These are phyloP conservation scores for Mola mola DNA, from an alignment of 2,113 vertebrate species.

Conservation along the genomic window DNA sequence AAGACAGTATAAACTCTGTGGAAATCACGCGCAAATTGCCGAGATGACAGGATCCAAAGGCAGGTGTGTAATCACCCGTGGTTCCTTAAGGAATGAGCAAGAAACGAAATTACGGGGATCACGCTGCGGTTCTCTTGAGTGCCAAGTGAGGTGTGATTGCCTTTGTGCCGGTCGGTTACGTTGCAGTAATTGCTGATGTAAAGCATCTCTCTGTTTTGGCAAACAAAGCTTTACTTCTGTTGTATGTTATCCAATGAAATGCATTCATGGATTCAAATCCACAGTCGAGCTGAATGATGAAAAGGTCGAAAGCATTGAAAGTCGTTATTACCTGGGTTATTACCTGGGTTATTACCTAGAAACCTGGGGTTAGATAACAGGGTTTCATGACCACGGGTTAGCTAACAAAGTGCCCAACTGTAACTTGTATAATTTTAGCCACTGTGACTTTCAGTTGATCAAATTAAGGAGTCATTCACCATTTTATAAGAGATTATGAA, in stretches of 20 bases:
- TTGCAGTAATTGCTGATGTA: conserved; percentile 60
- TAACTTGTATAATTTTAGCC: background rate
- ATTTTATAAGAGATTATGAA: background rate
- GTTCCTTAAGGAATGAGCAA: conserved; percentile 50
- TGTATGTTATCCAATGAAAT: background rate
- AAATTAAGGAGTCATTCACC: background rate
- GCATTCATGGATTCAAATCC: background rate
- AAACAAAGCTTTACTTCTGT: conserved; percentile 28
- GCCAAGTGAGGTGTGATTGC: conserved; percentile 57
- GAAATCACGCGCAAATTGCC: conserved; percentile 34
- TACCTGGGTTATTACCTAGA: background rate
- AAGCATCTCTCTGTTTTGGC: conserved; percentile 46
- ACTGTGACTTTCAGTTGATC: background rate
- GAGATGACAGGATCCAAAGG: conserved; percentile 28
- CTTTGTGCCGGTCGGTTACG: conserved; percentile 46
- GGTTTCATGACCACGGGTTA: too few species aligned
- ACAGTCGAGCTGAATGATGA: too few species aligned
- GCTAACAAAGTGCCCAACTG: background rate
- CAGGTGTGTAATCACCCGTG: conserved; percentile 45
- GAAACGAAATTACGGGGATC: conserved; percentile 56
- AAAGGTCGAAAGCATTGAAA: too few species aligned
- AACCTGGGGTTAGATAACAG: too few species aligned
- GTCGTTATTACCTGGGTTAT: too few species aligned
- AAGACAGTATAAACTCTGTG: conserved; percentile 7
- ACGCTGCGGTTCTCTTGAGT: conserved; percentile 37